Conservation (phyloP, 2,797 vertebrate genomes). For the Lacerta viridis region DNA sequence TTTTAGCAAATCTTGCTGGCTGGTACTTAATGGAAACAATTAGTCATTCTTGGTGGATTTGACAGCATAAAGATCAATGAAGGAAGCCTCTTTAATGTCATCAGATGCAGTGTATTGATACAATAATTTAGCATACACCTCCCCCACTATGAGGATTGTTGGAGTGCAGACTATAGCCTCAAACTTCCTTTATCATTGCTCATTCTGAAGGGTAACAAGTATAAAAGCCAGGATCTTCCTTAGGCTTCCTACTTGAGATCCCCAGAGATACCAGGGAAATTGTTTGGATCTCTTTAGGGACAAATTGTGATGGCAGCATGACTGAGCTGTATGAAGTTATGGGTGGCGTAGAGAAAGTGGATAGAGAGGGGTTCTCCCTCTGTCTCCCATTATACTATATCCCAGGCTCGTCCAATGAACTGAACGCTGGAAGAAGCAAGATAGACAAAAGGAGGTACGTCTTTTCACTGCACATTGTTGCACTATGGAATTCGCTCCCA, state of each 20-base stretch:
- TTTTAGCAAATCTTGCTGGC: not conserved
- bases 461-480: no score
- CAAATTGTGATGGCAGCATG: no score
- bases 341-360: no score
- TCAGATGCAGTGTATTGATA: not conserved
- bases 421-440: no score
- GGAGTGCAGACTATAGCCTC: not conserved
- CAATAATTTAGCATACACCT: not conserved
- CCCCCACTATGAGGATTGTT: not conserved
- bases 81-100: not conserved
- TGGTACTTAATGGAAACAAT: constrained; percentile 6
- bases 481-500: no score
- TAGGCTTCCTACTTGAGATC: not conserved
- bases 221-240: not conserved
- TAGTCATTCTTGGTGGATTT: not conserved
- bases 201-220: not conserved
- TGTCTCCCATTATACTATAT: no score
- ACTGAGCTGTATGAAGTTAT: no score
- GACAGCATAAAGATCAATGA: not conserved
- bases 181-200: not conserved
- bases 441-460: no score
- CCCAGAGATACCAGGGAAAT: not conserved
- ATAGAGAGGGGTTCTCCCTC: no score
- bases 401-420: no score
- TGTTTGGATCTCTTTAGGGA: no score